Base-by-base conservation (phyloP, 2,797 vertebrate genomes). In the Spheniscus humboldti region DNA sequence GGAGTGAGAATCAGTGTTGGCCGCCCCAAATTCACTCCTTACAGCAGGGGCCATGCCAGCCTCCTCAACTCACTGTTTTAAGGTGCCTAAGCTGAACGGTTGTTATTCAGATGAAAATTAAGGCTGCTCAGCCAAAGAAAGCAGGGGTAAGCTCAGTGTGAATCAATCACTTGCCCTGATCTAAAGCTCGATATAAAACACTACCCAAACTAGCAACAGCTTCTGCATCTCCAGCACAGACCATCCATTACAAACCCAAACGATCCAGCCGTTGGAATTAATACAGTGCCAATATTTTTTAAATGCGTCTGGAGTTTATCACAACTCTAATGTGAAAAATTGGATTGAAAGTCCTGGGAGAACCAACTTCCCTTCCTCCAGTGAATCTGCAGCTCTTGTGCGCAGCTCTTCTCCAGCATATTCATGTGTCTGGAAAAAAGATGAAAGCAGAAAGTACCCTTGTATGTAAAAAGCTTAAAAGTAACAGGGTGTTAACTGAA, bases 101-200 rank as follows among this genome's bases (percentile, higher is more conserved):
- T 74, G 56, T 59, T 69, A 76, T 67, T 93, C 60, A 60, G 86
- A 77, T 64, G 52, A 92, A 89, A 89, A 94, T 77, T 41, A 59
- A 43, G 43, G 48, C 18, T 59, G 35, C 23, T 83, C 9, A 71
- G 89, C 71, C 56, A 56, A 74, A 64, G 76, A 74, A 63, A 91
- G 47, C 43, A 59, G 35, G 56, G 86, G 14, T 37, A 67, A 91
- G 4, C 48, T 82, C 62, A n/a, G 18, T 20, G 39, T 30, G 43
- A 82, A 62, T 41, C 43, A 13, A 37, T 78, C 56, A 30, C 39
- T 83, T 69, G 24, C 56, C 87, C 39, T 48, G 48, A 75, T 76
- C 48, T 76, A 66, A 56, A 85, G 52, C 74, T 89, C 28, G 4
- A 39, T 18, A 67, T 63, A 93, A 92, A 93, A 73, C 3, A 3